Percentiles rank a stretch among this genome's conserved stretches.
Evolutionary conservation across 2,797 vertebrate species (phyloP).

Genomic region (Chaunax sp.): DNA sequence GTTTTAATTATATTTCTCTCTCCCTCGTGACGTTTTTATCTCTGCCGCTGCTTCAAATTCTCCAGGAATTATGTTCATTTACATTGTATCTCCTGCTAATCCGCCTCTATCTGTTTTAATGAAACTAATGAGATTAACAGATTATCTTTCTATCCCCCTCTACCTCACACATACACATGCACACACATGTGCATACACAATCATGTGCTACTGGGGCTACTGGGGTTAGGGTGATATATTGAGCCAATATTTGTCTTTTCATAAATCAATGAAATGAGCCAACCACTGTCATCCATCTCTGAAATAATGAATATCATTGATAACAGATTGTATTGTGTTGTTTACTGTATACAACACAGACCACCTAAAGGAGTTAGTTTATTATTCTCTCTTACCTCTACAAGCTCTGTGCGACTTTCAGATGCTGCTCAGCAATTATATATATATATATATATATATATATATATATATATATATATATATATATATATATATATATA

Average conservation of each 20-base stretch:
- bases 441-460: too few species aligned
- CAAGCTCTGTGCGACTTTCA: too few species aligned
- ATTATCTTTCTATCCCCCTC: conserved; percentile 19
- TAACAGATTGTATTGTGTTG: neutral
- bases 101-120: conserved; percentile 78
- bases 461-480: too few species aligned
- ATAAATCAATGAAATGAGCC: conserved; percentile 20
- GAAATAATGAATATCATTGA: conserved; percentile 4
- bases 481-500: too few species aligned
- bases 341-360: conserved; percentile 2
- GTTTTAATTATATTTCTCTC: conserved; percentile 80
- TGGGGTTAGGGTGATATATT: conserved; percentile 17
- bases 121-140: conserved; percentile 80
- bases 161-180: neutral
- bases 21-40: conserved; percentile 81
- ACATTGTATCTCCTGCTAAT: conserved; percentile 78
- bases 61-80: conserved; percentile 77
- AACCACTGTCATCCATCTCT: neutral
- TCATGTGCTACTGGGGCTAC: neutral
- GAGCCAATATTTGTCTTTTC: conserved; percentile 29
- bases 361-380: too few species aligned
- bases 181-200: neutral
- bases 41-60: conserved; percentile 76
- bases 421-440: too few species aligned
- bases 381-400: neutral